Evolutionary conservation across 2,888 invertebrate species (phyloP).

Genomic region (Marasmarcha lunaedactyla): DNA sequence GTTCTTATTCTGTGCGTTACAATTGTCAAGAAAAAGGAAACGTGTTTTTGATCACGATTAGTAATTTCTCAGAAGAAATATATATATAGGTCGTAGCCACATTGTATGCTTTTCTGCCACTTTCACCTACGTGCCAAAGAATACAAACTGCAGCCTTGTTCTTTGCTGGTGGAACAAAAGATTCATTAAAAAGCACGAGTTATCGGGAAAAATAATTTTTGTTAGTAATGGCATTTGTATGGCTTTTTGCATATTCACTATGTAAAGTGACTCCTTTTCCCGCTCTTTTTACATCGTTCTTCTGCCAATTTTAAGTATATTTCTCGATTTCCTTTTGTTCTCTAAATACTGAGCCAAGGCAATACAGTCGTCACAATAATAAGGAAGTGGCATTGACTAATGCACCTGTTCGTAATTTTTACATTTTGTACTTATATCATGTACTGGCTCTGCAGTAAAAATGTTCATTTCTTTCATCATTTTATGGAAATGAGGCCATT

Average conservation of each 20-base stretch:
- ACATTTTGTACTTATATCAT: conserved; percentile 3
- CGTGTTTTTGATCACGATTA: too few relatives aligned
- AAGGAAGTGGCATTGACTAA: neutral
- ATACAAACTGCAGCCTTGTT: conserved; percentile 6
- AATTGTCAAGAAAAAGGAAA: conserved; percentile 6
- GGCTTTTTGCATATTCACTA: conserved; percentile 13
- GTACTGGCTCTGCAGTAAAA: too few relatives aligned
- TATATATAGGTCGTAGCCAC: conserved; percentile 7
- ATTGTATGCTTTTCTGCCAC: conserved; percentile 8
- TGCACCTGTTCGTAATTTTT: conserved; percentile 3
- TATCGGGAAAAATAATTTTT: conserved; percentile 11
- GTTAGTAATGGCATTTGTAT: conserved; percentile 11
- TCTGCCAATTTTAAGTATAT: conserved; percentile 1
- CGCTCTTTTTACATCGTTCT: too few relatives aligned
- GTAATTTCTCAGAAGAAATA: too few relatives aligned
- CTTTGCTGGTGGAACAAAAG: conserved; percentile 9
- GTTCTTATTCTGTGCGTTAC: conserved; percentile 16
- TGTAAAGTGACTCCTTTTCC: too few relatives aligned
- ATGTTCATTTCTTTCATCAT: conserved; percentile 2
- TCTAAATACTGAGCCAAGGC: neutral
- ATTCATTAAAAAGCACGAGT: conserved; percentile 11
- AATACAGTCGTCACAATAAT: conserved; percentile 3
- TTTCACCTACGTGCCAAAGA: conserved; percentile 8
- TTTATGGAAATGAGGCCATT: conserved; percentile 4
- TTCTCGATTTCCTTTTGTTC: conserved; percentile 4